Evolutionary conservation across 2,113 vertebrate species (phyloP).

Genomic region (Nymphicus hollandicus): DNA sequence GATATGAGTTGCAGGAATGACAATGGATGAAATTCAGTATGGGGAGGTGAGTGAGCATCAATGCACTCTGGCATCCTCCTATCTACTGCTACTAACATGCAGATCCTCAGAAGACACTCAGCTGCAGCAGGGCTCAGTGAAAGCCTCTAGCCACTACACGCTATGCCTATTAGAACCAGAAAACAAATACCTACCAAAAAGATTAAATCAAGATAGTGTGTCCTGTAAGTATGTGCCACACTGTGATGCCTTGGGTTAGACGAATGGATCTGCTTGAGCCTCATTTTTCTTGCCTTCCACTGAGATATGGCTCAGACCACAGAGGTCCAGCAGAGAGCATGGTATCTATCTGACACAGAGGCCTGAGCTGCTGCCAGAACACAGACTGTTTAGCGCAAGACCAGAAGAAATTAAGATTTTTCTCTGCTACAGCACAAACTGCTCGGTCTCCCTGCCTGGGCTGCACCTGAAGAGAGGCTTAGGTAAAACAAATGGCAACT

Average conservation of each 20-base stretch:
- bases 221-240: background rate
- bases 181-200: background rate
- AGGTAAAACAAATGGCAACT: background rate
- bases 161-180: background rate
- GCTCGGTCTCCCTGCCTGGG: background rate
- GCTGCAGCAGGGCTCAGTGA: background rate
- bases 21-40: rapidly evolving
- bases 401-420: background rate
- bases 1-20: background rate
- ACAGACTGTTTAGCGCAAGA: background rate
- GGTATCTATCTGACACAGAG: rapidly evolving
- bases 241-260: background rate
- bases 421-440: background rate
- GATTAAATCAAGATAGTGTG: background rate
- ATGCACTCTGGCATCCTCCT: background rate
- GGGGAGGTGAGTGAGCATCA: background rate
- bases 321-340: background rate
- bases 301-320: background rate
- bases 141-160: background rate
- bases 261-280: background rate
- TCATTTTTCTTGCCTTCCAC: background rate
- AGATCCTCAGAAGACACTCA: background rate
- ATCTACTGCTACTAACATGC: rapidly evolving
- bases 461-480: background rate
- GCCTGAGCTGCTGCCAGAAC: background rate